A percentile compares a stretch with the other conserved stretches of the same genome.
Evolutionary conservation across 2,888 invertebrate species (phyloP).

Genomic region (Ophion ellenae): DNA sequence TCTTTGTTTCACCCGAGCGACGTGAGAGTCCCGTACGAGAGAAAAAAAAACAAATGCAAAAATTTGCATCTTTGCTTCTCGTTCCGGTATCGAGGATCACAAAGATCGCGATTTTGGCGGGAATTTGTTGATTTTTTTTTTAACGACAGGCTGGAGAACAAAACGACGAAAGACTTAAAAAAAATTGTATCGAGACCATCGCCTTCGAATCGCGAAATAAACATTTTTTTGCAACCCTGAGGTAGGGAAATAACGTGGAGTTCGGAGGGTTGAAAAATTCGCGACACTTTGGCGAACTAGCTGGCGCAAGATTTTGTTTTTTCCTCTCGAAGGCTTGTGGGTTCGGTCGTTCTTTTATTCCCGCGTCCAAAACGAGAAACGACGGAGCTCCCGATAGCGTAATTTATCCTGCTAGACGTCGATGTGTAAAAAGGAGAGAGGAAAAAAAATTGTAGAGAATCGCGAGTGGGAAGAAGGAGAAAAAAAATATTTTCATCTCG

Average conservation of each 20-base stretch:
- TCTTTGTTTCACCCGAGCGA: constrained; percentile 20
- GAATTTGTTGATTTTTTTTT: not conserved
- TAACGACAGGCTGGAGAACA: constrained; percentile 30
- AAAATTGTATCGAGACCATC: not conserved
- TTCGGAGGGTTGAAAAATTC: constrained; percentile 48
- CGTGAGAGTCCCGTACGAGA: not conserved
- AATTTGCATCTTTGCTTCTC: constrained; percentile 41
- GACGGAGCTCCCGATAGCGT: constrained; percentile 28
- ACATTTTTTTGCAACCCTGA: not conserved
- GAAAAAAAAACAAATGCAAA: constrained; percentile 1
- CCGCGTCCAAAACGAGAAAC: constrained; percentile 38
- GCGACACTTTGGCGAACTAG: constrained; percentile 24
- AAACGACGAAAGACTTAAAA: not conserved
- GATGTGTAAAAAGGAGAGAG: constrained; percentile 40
- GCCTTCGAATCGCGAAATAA: not conserved
- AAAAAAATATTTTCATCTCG: constrained; percentile 43
- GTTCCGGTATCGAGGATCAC: constrained; percentile 57
- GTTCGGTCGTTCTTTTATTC: constrained; percentile 28
- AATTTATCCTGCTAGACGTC: constrained; percentile 24
- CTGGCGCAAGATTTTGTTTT: constrained; percentile 2
- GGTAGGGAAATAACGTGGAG: not conserved
- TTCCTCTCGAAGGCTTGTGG: not conserved
- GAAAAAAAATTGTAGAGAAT: constrained; percentile 38
- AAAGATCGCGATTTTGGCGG: constrained; percentile 27
- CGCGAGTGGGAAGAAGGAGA: constrained; percentile 15